Conservation (phyloP, 1,140 invertebrate species). For the Polypedilum pembai region DNA sequence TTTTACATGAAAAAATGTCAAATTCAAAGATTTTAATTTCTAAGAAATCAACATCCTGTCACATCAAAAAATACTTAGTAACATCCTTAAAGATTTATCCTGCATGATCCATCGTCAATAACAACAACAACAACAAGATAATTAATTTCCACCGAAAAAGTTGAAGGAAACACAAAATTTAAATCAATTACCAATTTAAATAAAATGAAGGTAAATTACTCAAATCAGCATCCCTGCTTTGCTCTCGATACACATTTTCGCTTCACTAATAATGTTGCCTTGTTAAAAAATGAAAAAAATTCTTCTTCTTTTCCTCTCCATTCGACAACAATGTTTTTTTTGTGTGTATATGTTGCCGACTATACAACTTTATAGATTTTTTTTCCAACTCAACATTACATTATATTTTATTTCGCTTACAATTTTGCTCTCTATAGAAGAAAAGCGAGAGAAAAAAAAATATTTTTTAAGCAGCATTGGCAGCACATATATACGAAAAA, state of each 20-base stretch:
- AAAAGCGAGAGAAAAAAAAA: background rate
- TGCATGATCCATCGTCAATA: no score
- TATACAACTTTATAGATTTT: conserved; percentile 27
- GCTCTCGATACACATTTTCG: background rate
- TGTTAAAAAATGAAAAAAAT: conserved; percentile 25
- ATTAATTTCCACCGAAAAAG: no score
- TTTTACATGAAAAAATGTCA: no score
- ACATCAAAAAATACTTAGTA: no score
- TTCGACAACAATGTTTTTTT: conserved; percentile 6
- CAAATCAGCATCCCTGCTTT: background rate
- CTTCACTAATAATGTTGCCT: conserved; percentile 25
- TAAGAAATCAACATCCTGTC: no score
- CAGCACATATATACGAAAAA: background rate
- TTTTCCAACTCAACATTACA: background rate
- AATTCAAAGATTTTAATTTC: no score
- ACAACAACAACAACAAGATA: no score
- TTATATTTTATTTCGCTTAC: conserved; percentile 16
- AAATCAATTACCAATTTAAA: no score
- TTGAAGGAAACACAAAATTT: no score
- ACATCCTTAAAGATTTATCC: no score
- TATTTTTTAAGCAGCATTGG: background rate
- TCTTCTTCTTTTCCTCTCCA: no score
- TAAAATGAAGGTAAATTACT: no score
- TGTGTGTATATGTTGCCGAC: background rate
- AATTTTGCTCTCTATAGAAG: conserved; percentile 9